These are phyloP conservation scores for Lutraria rhynchaena DNA, from an alignment of 1,140 invertebrate genomes.

Conservation along the genomic window DNA sequence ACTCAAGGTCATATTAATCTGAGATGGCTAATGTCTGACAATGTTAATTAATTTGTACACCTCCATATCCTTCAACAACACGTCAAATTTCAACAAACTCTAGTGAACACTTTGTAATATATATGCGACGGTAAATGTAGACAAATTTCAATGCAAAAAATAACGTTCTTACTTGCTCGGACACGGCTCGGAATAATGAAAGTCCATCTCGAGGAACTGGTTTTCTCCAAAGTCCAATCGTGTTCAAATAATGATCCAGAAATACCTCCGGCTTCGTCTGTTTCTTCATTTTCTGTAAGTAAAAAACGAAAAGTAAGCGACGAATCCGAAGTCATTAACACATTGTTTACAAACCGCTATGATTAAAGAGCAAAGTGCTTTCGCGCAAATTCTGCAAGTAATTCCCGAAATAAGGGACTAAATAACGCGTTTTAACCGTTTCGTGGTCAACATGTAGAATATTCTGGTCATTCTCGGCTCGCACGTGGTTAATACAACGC, in stretches of 20 bases:
- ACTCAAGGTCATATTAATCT: too few relatives aligned
- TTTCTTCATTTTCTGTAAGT: slow-evolving; percentile 50
- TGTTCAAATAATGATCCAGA: slow-evolving; percentile 90
- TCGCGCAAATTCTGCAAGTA: background rate
- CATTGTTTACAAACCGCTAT: background rate
- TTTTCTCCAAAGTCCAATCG: slow-evolving; percentile 91
- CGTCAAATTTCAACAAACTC: too few relatives aligned
- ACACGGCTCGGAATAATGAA: slow-evolving; percentile 91
- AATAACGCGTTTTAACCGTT: slow-evolving; percentile 21
- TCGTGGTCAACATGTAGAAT: background rate
- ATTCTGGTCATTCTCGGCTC: too few relatives aligned
- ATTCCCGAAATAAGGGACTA: background rate
- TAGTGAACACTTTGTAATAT: too few relatives aligned
- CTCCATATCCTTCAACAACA: too few relatives aligned
- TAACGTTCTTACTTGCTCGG: slow-evolving; percentile 91
- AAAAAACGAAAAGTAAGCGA: background rate
- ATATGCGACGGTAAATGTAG: too few relatives aligned
- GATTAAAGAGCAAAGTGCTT: background rate
- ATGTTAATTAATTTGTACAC: too few relatives aligned
- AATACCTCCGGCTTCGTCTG: slow-evolving; percentile 31
- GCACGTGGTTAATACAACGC: too few relatives aligned
- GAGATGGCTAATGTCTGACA: too few relatives aligned
- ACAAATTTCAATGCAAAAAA: too few relatives aligned
- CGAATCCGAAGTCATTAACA: background rate
- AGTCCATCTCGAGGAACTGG: slow-evolving; percentile 91